Percentiles rank a stretch among this genome's conserved stretches.
Evolutionary conservation across 2,888 invertebrate species (phyloP).

Genomic region (Mesoligia furuncula): DNA sequence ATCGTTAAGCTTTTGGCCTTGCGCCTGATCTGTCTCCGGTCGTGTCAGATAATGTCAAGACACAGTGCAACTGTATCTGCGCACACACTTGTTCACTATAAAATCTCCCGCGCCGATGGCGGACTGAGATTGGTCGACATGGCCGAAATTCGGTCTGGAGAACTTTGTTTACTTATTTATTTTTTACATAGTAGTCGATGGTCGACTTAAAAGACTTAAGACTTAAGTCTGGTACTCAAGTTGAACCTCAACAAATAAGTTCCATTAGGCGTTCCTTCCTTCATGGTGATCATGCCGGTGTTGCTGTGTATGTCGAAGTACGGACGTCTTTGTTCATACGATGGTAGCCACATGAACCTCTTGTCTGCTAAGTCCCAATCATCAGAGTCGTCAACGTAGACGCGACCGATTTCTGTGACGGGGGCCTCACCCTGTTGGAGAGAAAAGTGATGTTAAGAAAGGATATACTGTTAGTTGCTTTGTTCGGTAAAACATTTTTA

Average conservation of each 20-base stretch:
- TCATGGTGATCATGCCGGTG: conserved; percentile 97
- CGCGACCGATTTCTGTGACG: conserved; percentile 96
- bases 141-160: too few species aligned
- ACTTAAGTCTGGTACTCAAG: conserved; percentile 81
- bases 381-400: conserved; percentile 98
- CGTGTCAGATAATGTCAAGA: too few species aligned
- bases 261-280: conserved; percentile 93
- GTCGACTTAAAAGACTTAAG: background rate
- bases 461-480: too few species aligned
- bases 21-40: too few species aligned
- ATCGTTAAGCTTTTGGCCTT: too few species aligned
- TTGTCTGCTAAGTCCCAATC: conserved; percentile 99
- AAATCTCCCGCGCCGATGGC: too few species aligned
- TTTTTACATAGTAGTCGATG: background rate
- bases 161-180: too few species aligned
- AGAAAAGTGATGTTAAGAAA: background rate
- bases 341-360: conserved; percentile 93
- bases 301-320: conserved; percentile 94
- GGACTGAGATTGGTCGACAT: too few species aligned
- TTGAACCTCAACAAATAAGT: conserved; percentile 94
- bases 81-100: too few species aligned
- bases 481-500: too few species aligned
- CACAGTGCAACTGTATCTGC: too few species aligned
- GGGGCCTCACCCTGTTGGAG: conserved; percentile 92
- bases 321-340: conserved; percentile 88